These are phyloP conservation scores for Thalassarche chlororhynchos DNA, from an alignment of 2,113 vertebrate species.

Conservation along the genomic window DNA sequence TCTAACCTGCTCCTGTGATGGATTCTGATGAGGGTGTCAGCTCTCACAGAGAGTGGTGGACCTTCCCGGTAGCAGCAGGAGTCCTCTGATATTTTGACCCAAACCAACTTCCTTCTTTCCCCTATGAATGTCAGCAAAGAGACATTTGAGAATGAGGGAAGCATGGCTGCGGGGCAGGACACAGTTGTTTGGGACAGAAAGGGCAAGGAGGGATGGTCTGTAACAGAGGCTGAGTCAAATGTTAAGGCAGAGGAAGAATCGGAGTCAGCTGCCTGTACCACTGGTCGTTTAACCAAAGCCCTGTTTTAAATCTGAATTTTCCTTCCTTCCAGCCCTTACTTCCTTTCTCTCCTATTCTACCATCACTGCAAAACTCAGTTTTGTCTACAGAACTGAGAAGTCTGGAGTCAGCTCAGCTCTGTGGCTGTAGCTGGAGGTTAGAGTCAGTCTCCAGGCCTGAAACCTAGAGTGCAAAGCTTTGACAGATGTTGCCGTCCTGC, in stretches of 20 bases:
- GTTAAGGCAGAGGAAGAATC: neutral
- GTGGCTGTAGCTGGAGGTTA: neutral
- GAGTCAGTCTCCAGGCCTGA: neutral
- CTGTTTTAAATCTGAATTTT: neutral
- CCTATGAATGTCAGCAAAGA: neutral
- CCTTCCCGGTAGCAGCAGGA: neutral
- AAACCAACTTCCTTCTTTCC: neutral
- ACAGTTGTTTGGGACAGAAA: neutral
- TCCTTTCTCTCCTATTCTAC: neutral
- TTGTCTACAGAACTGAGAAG: neutral
- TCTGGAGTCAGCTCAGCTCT: neutral
- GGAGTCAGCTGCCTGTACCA: neutral
- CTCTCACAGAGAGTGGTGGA: neutral
- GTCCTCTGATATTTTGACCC: neutral
- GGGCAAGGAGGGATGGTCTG: neutral
- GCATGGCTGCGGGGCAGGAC: accelerated
- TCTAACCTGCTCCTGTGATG: neutral
- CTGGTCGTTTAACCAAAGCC: neutral
- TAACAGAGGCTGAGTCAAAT: neutral
- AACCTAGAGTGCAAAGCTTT: neutral
- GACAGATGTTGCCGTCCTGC: neutral
- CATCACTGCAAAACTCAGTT: neutral
- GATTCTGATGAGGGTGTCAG: neutral
- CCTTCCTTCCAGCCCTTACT: neutral
- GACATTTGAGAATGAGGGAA: neutral